Percentiles rank a stretch among this genome's conserved stretches.
These are phyloP conservation scores for Orthonychiurus folsomi DNA, from an alignment of 2,888 invertebrate species.

Conservation along the genomic window DNA sequence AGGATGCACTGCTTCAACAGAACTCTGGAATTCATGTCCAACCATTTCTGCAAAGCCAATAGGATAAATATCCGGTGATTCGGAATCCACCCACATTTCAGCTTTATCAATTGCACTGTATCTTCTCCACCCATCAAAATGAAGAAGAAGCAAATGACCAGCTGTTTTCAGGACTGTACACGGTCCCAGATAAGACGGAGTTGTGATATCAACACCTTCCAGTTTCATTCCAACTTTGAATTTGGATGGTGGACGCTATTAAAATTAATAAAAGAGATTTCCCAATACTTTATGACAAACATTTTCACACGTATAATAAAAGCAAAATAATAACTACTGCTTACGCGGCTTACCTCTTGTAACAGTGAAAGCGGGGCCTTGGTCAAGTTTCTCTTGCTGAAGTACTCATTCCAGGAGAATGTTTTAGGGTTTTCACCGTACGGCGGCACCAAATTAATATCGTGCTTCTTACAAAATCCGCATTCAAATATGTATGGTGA, in stretches of 20 bases:
- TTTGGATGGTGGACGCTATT: conserved; percentile 16
- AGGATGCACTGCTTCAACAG: not conserved
- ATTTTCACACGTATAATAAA: not conserved
- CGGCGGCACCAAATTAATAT: conserved; percentile 18
- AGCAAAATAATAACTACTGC: not conserved
- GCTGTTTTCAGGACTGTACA: conserved; percentile 22
- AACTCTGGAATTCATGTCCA: conserved; percentile 14
- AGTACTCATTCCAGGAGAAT: conserved; percentile 22
- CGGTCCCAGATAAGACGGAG: conserved; percentile 25
- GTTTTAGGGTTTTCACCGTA: not conserved
- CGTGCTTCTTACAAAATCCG: conserved; percentile 22
- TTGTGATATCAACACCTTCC: conserved; percentile 24
- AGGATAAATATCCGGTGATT: conserved; percentile 28
- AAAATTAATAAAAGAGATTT: too few relatives aligned
- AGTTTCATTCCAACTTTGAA: conserved; percentile 26
- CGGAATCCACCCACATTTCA: conserved; percentile 19
- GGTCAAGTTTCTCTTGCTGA: not conserved
- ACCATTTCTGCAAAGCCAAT: conserved; percentile 29
- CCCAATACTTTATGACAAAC: too few relatives aligned
- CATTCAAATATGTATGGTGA: conserved; percentile 27
- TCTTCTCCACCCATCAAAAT: conserved; percentile 28
- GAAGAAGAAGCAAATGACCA: conserved; percentile 23
- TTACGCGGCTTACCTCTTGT: not conserved
- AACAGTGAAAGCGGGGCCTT: not conserved
- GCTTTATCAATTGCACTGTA: not conserved